These are phyloP conservation scores for Portevinia maculata DNA, from an alignment of 2,888 invertebrate genomes.

Conservation along the genomic window DNA sequence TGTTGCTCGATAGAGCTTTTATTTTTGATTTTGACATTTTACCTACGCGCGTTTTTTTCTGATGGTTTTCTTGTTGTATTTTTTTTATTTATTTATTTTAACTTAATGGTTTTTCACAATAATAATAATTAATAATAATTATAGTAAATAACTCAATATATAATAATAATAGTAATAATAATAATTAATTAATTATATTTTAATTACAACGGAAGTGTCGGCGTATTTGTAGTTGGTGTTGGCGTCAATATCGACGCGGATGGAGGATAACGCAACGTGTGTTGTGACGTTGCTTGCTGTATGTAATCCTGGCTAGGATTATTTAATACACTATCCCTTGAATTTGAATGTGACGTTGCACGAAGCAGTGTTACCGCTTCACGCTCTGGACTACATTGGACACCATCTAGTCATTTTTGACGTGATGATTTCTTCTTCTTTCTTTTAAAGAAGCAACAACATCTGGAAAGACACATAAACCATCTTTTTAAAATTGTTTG, in stretches of 20 bases:
- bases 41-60: constrained; percentile 54
- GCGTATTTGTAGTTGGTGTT: constrained; percentile 84
- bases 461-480: constrained; percentile 85
- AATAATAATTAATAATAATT: constrained; percentile 79
- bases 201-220: constrained; percentile 84
- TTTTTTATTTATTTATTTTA: constrained; percentile 58
- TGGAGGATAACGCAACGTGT: constrained; percentile 84
- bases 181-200: constrained; percentile 76
- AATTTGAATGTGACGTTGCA: constrained; percentile 86
- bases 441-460: constrained; percentile 99
- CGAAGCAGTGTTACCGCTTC: constrained; percentile 86
- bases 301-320: constrained; percentile 84
- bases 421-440: constrained; percentile 99
- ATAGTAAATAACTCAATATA: constrained; percentile 80
- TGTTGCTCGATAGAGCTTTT: constrained; percentile 33
- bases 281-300: constrained; percentile 83
- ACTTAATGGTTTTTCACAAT: constrained; percentile 75
- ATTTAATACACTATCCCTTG: constrained; percentile 84
- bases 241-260: constrained; percentile 83
- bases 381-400: constrained; percentile 86
- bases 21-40: constrained; percentile 36
- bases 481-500: constrained; percentile 71
- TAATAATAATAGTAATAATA: constrained; percentile 74
- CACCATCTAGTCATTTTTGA: constrained; percentile 93
- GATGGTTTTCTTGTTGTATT: constrained; percentile 49